Base-by-base conservation (phyloP, 2,888 invertebrate genomes). In the Trissolcus brochymenae region DNA sequence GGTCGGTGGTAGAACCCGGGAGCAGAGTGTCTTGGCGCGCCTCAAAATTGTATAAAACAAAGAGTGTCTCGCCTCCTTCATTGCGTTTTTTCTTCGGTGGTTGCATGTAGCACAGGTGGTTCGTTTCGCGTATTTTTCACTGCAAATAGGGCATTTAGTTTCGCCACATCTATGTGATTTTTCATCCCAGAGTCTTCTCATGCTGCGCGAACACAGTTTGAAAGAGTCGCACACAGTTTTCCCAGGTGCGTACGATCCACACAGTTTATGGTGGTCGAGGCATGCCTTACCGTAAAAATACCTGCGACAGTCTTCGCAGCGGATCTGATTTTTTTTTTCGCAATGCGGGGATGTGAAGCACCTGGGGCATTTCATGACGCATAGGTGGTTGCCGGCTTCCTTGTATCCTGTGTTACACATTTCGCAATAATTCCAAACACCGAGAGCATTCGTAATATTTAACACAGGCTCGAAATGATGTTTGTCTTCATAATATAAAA, bases 1-100 rank as follows among this genome's bases (percentile, higher is more conserved):
- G 6, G 1, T n/a, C n/a, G 4, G n/a, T 46, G 4, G 1, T 6
- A 1, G n/a, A 14, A 46, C 17, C 40, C 1, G 6, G 3, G 14
- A 59, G 25, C 4, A 59, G 2, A 1, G 9, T 25, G 21, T 65
- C 56, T 49, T 65, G 65, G 1, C 55, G 55, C 6, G 55, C n/a
- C 19, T 65, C 49, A 7, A 65, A 57, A 50, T 66, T 57, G 16
- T 66, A 66, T 19, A 66, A 50, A 16, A 55, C 25, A 35, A 57
- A 66, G 6, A 57, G n/a, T n/a, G n/a, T n/a, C n/a, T n/a, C n/a
- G n/a, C n/a, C n/a, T n/a, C n/a, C n/a, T n/a, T n/a, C n/a, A n/a
- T n/a, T n/a, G n/a, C n/a, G 46, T 9, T 29, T 29, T 9, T n/a
- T 19, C 6, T 65, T 65, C 9, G 43, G 9, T 7, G 19, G 40